Evolutionary conservation across 2,113 vertebrate species (phyloP).

Genomic region (Ageneiosus marmoratus): DNA sequence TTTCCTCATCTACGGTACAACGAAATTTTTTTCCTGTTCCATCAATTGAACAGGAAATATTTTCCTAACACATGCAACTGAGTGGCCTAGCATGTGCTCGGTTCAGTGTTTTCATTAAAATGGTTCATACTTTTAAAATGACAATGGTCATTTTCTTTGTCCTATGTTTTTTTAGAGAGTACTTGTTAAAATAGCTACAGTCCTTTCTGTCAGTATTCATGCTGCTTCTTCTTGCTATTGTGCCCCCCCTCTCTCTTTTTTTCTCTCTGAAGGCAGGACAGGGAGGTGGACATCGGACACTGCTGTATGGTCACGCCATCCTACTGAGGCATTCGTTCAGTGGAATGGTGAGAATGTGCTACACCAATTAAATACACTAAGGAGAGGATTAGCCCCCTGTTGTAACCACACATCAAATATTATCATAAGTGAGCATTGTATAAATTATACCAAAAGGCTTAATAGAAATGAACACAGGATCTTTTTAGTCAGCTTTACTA

Average conservation of each 20-base stretch:
- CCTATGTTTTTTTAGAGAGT: background rate
- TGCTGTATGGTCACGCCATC: constrained; percentile 93
- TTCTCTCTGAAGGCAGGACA: constrained; percentile 80
- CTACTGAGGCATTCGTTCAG: constrained; percentile 94
- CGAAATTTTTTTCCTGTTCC: constrained; percentile 61
- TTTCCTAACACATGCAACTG: constrained; percentile 40
- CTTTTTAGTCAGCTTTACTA: background rate
- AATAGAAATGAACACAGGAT: background rate
- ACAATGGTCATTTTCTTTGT: constrained; percentile 7
- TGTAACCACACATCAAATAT: constrained; percentile 25
- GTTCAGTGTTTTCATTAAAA: constrained; percentile 16
- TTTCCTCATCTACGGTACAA: constrained; percentile 65
- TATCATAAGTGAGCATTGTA: constrained; percentile 12
- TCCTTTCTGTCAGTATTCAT: constrained; percentile 5
- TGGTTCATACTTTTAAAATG: constrained; percentile 28
- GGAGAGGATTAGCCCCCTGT: constrained; percentile 40
- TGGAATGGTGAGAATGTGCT: constrained; percentile 82
- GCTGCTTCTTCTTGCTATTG: constrained; percentile 6
- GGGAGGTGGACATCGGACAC: constrained; percentile 90
- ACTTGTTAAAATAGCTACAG: constrained; percentile 17
- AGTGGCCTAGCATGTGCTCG: constrained; percentile 41
- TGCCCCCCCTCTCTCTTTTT: constrained; percentile 11
- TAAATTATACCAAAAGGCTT: constrained; percentile 12
- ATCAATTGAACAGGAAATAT: constrained; percentile 59
- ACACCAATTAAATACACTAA: constrained; percentile 40